phyloP scores from a whole-genome alignment of 2,797 vertebrate genomes.

The Eulemur albifrons region DNA sequence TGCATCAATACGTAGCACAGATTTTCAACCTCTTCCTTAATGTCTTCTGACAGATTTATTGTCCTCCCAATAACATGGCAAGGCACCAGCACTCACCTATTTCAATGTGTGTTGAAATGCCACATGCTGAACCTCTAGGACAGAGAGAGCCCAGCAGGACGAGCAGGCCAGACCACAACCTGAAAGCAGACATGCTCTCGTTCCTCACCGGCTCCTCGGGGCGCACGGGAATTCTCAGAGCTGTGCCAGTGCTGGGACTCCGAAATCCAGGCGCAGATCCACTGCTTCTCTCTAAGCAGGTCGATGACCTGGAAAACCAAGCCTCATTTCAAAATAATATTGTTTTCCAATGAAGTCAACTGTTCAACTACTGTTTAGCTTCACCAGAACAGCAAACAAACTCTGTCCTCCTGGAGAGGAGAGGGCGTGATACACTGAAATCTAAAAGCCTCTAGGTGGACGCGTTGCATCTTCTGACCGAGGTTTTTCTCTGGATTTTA shows the following conservation, averaged over 20 bases:
- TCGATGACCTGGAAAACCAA: slow-evolving; percentile 72
- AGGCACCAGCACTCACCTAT: slow-evolving; percentile 82
- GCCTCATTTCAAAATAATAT: slow-evolving; percentile 35
- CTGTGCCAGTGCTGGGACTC: slow-evolving; percentile 47
- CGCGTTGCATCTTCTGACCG: background rate
- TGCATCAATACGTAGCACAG: fast-evolving
- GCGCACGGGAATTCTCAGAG: background rate
- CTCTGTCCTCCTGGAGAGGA: background rate
- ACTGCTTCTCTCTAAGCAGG: slow-evolving; percentile 24
- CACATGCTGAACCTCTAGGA: slow-evolving; percentile 60
- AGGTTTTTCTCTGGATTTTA: background rate
- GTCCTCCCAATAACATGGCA: background rate
- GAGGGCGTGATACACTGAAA: background rate
- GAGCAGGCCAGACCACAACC: slow-evolving; percentile 63
- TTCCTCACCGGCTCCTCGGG: background rate
- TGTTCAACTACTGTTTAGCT: background rate
- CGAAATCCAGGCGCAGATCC: slow-evolving; percentile 64
- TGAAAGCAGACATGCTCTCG: slow-evolving; percentile 74
- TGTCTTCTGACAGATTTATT: background rate
- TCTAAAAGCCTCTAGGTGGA: background rate
- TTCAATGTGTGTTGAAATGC: slow-evolving; percentile 87
- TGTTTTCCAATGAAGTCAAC: background rate
- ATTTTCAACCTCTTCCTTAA: background rate
- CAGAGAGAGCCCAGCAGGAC: slow-evolving; percentile 62
- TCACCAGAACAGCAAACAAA: slow-evolving; percentile 55